A percentile compares a stretch with the other conserved stretches of the same genome.
Conservation (phyloP, 1,140 invertebrate species). For the Zaprionus nigranus region DNA sequence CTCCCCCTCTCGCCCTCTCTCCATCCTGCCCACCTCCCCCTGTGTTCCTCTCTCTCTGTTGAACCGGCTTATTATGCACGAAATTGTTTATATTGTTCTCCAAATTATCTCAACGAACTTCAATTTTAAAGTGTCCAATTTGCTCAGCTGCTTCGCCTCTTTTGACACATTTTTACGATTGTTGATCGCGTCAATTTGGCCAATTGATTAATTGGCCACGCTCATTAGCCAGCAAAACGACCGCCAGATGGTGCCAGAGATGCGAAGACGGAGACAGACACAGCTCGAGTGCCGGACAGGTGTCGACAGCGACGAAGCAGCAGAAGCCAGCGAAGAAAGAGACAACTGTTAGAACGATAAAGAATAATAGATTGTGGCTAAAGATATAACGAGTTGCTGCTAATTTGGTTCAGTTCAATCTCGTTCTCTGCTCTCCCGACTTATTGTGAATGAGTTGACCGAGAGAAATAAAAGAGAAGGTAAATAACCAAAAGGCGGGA, state of each 20-base stretch:
- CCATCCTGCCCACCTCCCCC: not conserved
- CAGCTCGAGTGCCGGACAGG: constrained; percentile 20
- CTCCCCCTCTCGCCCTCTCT: not conserved
- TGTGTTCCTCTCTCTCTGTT: not conserved
- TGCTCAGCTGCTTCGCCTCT: not conserved
- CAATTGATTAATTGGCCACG: constrained; percentile 39
- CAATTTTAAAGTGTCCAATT: not conserved
- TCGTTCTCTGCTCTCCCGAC: not conserved
- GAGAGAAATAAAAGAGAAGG: constrained; percentile 7
- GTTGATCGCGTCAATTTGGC: constrained; percentile 16
- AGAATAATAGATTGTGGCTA: constrained; percentile 14
- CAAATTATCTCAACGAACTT: constrained; percentile 9
- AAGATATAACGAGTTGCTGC: constrained; percentile 26
- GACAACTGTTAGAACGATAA: not conserved
- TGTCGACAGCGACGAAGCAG: constrained; percentile 48
- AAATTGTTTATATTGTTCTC: constrained; percentile 3
- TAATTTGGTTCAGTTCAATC: constrained; percentile 35
- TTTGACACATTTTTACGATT: constrained; percentile 1
- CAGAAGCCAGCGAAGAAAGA: not conserved
- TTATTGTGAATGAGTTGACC: constrained; percentile 29
- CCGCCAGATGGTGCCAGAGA: not conserved
- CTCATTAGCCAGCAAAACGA: constrained; percentile 14
- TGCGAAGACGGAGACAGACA: not conserved
- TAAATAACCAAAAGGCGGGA: not conserved
- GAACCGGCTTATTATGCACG: not conserved